Base-by-base conservation (phyloP, 2,113 vertebrate genomes). In the Aegotheles bennettii region DNA sequence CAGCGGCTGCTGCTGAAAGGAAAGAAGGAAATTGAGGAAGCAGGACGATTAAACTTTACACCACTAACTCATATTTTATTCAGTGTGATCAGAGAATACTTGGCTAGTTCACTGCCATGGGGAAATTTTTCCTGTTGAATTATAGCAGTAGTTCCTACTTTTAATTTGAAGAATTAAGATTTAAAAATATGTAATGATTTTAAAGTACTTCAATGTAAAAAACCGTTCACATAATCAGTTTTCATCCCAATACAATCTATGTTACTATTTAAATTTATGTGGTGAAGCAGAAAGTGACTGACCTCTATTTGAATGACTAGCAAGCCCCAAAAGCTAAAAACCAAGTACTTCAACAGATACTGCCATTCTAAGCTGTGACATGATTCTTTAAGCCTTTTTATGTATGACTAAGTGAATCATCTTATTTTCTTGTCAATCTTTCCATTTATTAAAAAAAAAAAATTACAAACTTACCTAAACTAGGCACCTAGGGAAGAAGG, bases 21-120 rank as follows among this genome's bases (percentile, higher is more conserved):
- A 70, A 87, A 59, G 67, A 68, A 93, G 59, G 70, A 97, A 95
- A 94, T 77, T 94, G 56, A 91, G 40, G 89, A 96, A 95, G 80
- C 71, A 77, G 76, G 89, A 91, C 23, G 26, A 94, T 97, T 97
- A 95, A 96, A 96, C 69, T 94, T 91, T 95, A 92, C 54, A 89
- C 63, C 59, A 47, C 28, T 91, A 57, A 10, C 51, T 94, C 70
- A 86, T 97, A 84, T 92, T 96, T 97, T 97, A 88, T 97, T 95
- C 81, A 89, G 38, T 23, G 28, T 77, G 86, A 95, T 92, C 88
- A 92, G 91, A 93, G 67, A 94, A 83, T 90, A 90, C 60, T 86
- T 92, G 47, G 47, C 64, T 95, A 81, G 64, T 70, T 94, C 90
- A 78, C 48, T 11, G 54, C 83, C 63, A 38, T 8, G 25, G 90